Evolutionary conservation across 1,140 invertebrate genomes (phyloP).

Genomic region (Apocrypta bakeri): DNA sequence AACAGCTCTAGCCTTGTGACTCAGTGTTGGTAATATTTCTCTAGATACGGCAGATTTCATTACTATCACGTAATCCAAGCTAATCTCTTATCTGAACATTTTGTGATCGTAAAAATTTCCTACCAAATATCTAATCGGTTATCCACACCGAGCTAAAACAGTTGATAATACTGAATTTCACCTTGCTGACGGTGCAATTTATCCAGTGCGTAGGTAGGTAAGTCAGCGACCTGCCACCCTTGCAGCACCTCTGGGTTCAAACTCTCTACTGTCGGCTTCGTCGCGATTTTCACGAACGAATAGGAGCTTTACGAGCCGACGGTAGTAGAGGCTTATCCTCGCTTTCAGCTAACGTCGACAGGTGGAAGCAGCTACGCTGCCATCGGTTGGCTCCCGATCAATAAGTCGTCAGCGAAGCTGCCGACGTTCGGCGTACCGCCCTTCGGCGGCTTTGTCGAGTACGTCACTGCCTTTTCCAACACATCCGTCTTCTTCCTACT

Average conservation of each 20-base stretch:
- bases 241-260: neutral
- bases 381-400: neutral
- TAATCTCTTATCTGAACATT: no score
- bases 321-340: neutral
- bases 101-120: no score
- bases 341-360: neutral
- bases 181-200: neutral
- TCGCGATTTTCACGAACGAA: neutral
- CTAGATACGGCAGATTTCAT: neutral
- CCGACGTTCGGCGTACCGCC: neutral
- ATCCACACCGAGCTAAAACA: no score
- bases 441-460: neutral
- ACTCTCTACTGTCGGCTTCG: neutral
- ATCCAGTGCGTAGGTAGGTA: neutral
- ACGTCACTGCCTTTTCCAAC: neutral
- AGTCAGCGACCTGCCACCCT: neutral
- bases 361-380: neutral
- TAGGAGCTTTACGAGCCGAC: neutral
- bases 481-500: neutral
- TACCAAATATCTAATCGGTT: no score
- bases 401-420: neutral
- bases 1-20: neutral
- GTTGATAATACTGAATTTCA: neutral
- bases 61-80: neutral
- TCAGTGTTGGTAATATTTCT: neutral